Evolutionary conservation across 2,113 vertebrate genomes (phyloP).

Genomic region (Cololabis saira): DNA sequence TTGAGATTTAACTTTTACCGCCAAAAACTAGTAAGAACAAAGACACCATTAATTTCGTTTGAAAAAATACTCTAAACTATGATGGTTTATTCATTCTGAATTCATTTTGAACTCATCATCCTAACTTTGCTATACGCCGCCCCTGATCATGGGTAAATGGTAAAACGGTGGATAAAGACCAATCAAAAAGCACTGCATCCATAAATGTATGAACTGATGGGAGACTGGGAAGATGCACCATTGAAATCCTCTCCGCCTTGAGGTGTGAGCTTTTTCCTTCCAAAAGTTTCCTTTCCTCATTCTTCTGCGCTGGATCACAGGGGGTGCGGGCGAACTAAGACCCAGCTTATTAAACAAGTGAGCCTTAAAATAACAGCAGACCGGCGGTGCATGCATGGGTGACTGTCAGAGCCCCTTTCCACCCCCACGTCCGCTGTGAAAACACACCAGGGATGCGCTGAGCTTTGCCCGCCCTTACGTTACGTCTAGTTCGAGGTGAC

Average conservation of each 20-base stretch:
- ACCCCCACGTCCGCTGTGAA: slow-evolving; percentile 55
- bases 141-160: no score
- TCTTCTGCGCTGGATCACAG: slow-evolving; percentile 3
- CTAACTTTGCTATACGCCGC: no score
- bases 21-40: no score
- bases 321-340: slow-evolving; percentile 43
- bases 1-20: no score
- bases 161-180: no score
- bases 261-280: background rate
- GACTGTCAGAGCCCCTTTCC: slow-evolving; percentile 33
- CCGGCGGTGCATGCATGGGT: slow-evolving; percentile 64
- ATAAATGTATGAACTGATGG: no score
- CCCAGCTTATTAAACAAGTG: slow-evolving; percentile 64
- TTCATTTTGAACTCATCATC: no score
- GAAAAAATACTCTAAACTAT: no score
- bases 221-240: background rate
- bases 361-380: slow-evolving; percentile 73
- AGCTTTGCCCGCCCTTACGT: slow-evolving; percentile 25
- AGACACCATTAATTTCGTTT: no score
- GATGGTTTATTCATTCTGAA: no score
- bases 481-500: slow-evolving; percentile 14
- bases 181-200: no score
- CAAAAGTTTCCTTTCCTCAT: background rate
- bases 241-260: background rate
- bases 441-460: slow-evolving; percentile 41